Evolutionary conservation across 2,113 vertebrate genomes (phyloP).

Genomic region (Ctenodactylus gundi): DNA sequence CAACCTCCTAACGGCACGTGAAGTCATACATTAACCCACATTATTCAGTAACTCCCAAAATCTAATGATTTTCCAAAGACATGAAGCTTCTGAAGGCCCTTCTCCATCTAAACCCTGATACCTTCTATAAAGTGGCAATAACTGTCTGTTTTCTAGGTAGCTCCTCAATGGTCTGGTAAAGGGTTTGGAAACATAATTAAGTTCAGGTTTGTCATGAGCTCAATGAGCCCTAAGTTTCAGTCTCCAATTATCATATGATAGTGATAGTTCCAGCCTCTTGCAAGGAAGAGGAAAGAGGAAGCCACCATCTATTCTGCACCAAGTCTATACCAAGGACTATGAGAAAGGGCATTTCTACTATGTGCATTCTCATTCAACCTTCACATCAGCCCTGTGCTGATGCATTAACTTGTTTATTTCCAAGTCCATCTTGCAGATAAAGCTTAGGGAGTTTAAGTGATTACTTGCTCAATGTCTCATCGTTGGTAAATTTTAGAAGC

Average conservation of each 20-base stretch:
- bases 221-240: neutral
- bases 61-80: too few relatives aligned
- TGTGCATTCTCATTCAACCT: neutral
- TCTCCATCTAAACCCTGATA: too few relatives aligned
- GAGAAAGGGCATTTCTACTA: neutral
- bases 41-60: too few relatives aligned
- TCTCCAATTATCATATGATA: too few relatives aligned
- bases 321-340: neutral
- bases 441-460: neutral
- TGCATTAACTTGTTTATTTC: neutral
- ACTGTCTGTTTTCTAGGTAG: neutral
- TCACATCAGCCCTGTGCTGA: fast-evolving
- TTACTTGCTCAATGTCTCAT: neutral
- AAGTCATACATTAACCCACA: too few relatives aligned
- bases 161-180: neutral
- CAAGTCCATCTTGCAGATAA: neutral
- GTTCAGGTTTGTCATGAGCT: neutral
- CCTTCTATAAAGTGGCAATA: neutral
- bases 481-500: neutral
- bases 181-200: neutral
- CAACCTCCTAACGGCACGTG: too few relatives aligned
- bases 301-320: neutral
- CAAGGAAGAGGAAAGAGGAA: neutral
- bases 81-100: too few relatives aligned
- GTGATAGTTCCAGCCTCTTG: neutral